Percentiles rank a stretch among this genome's conserved stretches.
These are phyloP conservation scores for Holcopasites calliopsidis DNA, from an alignment of 1,140 invertebrate species.

Conservation along the genomic window DNA sequence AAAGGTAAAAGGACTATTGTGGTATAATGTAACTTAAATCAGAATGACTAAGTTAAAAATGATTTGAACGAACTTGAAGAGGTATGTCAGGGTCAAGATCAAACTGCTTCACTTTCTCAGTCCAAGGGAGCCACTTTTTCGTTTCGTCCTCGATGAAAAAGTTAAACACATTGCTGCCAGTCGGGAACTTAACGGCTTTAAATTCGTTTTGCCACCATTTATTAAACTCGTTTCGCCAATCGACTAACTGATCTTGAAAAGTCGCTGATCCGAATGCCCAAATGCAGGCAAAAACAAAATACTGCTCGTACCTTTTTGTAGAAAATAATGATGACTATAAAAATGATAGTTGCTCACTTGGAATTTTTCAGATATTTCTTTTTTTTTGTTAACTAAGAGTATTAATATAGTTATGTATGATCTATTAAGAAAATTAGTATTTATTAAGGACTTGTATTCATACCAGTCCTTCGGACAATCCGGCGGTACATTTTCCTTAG, in stretches of 20 bases:
- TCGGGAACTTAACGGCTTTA: slow-evolving; percentile 94
- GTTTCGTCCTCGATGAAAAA: slow-evolving; percentile 93
- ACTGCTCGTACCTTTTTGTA: slow-evolving; percentile 88
- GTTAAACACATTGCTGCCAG: slow-evolving; percentile 90
- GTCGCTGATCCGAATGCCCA: slow-evolving; percentile 97
- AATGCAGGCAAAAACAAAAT: slow-evolving; percentile 94
- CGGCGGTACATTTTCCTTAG: slow-evolving; percentile 87
- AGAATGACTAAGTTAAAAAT: too few species aligned
- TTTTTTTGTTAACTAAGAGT: too few species aligned
- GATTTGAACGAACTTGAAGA: slow-evolving; percentile 83
- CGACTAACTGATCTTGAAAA: slow-evolving; percentile 92
- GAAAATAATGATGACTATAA: not conserved
- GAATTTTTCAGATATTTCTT: too few species aligned
- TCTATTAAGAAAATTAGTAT: not conserved
- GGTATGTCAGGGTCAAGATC: slow-evolving; percentile 93
- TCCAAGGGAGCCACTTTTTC: slow-evolving; percentile 82
- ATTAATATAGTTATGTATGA: not conserved
- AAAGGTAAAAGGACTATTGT: too few species aligned
- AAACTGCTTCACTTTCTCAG: slow-evolving; percentile 84
- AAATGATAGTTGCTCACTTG: too few species aligned
- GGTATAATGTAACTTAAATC: too few species aligned
- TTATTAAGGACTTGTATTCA: not conserved
- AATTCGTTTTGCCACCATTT: slow-evolving; percentile 96
- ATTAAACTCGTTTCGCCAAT: slow-evolving; percentile 96
- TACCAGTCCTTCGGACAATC: slow-evolving; percentile 95